Evolutionary conservation across 2,113 vertebrate genomes (phyloP).

Genomic region (Grammatotria lemairii): DNA sequence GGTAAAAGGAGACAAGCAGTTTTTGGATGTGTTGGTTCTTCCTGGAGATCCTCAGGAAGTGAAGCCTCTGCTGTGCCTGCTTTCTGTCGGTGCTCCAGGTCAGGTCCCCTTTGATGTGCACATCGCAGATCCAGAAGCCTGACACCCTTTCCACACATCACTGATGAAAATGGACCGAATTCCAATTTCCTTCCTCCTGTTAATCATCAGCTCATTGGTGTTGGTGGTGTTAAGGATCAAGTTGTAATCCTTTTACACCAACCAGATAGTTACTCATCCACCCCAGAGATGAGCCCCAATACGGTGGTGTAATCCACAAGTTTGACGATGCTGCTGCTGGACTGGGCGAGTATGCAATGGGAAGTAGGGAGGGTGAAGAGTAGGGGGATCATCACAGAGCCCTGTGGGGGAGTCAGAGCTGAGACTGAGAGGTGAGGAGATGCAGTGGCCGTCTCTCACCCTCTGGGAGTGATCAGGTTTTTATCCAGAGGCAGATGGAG

Average conservation of each 20-base stretch:
- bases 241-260: neutral
- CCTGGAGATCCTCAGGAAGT: neutral
- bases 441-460: neutral
- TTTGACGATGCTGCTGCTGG: neutral
- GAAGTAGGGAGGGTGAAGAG: neutral
- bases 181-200: neutral
- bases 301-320: neutral
- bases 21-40: neutral
- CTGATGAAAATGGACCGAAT: neutral
- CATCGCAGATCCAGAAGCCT: fast-evolving
- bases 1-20: neutral
- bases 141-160: neutral
- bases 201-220: neutral
- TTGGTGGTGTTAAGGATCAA: neutral
- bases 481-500: neutral
- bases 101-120: neutral
- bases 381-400: neutral
- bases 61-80: neutral
- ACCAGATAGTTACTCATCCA: neutral
- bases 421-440: neutral
- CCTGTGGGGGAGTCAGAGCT: neutral
- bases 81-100: neutral
- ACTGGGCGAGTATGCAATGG: neutral
- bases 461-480: neutral
- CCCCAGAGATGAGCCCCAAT: neutral